Base-by-base conservation (phyloP, 2,888 invertebrate genomes). In the Melieria omissa region DNA sequence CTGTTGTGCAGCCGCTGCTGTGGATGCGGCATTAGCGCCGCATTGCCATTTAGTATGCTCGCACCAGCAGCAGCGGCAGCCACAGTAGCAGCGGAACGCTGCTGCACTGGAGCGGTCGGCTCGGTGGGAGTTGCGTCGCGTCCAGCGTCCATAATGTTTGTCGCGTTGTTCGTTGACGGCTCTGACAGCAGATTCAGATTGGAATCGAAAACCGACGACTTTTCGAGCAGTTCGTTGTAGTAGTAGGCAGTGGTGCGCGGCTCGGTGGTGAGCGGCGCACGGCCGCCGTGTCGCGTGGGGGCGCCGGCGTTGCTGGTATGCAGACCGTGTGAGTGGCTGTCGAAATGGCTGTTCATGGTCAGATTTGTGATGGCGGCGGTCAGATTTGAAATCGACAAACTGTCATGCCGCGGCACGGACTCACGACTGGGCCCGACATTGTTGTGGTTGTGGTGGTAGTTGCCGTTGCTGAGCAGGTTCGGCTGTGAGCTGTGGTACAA, bases 171-270 rank as follows among this genome's bases (percentile, higher is more conserved):
- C 49, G 69, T 70, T 41, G 7, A 42, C 3, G 14, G 7, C 4
- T 10, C 12, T 44, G 46, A 4, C 74, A 85, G 77, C 65, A 87
- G 80, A 80, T 87, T 86, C 75, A 87, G 77, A 76, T 85, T 86
- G 62, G 86, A 86, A 79, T 86, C 86, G 72, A 86, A 86, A 58
- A 86, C 81, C 9, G 85, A 80, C 4, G 80, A 76, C 72, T 85
- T 84, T 69, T 81, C 82, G 73, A 85, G 76, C 61, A 86, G 78
- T 74, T 86, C 86, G 73, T 86, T 84, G 75, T 86, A 86, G 77
- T 86, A 86, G 75, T 86, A 86, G 60, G 86, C 85, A 67, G 85
- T 85, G 63, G 83, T 83, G 60, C 85, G 86, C 0, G 84, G 82
- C 76, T 86, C 85, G 57, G 81, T 81, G 5, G 71, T 74, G 12